phyloP scores from a whole-genome alignment of 2,888 invertebrate species.

The Glyphotaelius pellucidus region DNA sequence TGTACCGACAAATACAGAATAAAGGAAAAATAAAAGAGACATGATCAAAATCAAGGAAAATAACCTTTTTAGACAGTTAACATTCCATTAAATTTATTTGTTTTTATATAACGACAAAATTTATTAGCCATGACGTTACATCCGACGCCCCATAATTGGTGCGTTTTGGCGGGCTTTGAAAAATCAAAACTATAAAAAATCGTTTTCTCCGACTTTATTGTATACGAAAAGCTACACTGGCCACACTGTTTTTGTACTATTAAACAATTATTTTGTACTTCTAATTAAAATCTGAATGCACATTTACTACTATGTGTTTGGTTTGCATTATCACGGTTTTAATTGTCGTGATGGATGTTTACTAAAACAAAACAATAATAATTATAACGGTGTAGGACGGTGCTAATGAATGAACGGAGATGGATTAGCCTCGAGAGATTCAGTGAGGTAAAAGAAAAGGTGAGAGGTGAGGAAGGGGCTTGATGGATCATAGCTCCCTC shows the following conservation, averaged over 20 bases:
- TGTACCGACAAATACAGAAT: no score
- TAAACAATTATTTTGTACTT: no score
- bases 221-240: neutral
- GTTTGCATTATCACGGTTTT: neutral
- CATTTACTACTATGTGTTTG: neutral
- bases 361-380: neutral
- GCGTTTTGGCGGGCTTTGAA: no score
- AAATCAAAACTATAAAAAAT: no score
- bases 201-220: neutral
- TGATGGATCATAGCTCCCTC: neutral
- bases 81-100: no score
- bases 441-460: neutral
- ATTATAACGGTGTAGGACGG: neutral
- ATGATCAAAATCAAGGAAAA: no score
- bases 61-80: no score
- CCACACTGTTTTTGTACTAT: neutral
- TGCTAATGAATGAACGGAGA: neutral
- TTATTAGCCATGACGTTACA: no score
- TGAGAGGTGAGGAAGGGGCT: neutral
- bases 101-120: no score
- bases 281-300: no score
- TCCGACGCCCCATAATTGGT: no score
- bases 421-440: constrained; percentile 2
- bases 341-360: neutral
- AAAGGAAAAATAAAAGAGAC: no score